phyloP scores from a whole-genome alignment of 2,797 vertebrate species.

The Remorina albescens region DNA sequence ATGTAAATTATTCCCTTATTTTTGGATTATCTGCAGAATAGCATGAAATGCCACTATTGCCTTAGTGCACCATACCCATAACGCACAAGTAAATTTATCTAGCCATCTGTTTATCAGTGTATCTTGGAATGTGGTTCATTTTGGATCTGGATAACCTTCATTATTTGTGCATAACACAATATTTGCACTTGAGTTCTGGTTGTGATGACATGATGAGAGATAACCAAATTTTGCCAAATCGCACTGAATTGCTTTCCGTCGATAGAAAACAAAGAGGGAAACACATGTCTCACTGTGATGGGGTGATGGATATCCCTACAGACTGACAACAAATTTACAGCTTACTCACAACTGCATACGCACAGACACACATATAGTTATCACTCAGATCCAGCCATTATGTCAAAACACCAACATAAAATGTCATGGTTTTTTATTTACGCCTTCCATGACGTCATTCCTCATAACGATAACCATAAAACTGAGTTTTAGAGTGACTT shows the following conservation, averaged over 20 bases:
- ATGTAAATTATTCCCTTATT: not conserved
- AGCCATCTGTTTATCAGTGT: no score
- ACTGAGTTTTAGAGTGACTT: not conserved
- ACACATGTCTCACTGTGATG: conserved; percentile 15
- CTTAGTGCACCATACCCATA: no score
- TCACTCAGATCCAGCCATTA: not conserved
- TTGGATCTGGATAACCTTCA: not conserved
- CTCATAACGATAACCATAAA: conserved; percentile 23
- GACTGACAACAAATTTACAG: conserved; percentile 6
- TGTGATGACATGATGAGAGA: not conserved
- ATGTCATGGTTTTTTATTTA: conserved; percentile 1
- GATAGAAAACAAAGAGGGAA: conserved; percentile 11
- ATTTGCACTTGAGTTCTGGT: not conserved
- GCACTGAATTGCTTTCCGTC: conserved; percentile 12
- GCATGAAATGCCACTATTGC: not conserved
- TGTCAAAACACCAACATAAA: conserved; percentile 6
- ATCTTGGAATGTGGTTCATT: not conserved
- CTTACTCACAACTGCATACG: not conserved
- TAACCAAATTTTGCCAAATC: not conserved
- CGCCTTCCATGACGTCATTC: conserved; percentile 8
- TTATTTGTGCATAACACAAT: not conserved
- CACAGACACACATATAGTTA: not conserved
- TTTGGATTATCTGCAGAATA: not conserved
- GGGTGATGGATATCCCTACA: conserved; percentile 8
- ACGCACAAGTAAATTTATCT: no score